A percentile compares a stretch with the other conserved stretches of the same genome.
These are phyloP conservation scores for Pygoscelis adeliae DNA, from an alignment of 2,113 vertebrate genomes.

Conservation along the genomic window DNA sequence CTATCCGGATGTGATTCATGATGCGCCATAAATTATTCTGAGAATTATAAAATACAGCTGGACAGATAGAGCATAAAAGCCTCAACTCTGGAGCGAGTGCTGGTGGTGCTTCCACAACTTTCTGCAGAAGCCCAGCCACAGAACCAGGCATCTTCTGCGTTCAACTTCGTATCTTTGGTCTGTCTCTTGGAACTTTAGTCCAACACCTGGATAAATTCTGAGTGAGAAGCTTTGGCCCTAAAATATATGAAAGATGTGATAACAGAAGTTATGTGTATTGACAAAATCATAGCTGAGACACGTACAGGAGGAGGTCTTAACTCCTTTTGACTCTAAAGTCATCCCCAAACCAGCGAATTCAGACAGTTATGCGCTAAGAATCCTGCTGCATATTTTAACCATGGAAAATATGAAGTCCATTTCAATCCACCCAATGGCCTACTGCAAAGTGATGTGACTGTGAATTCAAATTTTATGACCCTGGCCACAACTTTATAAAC, in stretches of 20 bases:
- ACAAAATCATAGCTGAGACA: background rate
- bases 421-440: background rate
- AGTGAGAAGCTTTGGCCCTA: background rate
- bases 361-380: background rate
- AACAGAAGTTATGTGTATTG: background rate
- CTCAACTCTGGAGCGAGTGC: background rate
- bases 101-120: background rate
- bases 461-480: background rate
- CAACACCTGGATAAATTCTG: background rate
- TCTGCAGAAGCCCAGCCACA: background rate
- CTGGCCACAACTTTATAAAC: background rate
- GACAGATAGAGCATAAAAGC: background rate
- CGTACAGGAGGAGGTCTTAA: background rate
- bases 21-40: background rate
- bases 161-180: background rate
- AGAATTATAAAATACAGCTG: background rate
- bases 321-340: background rate
- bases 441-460: background rate
- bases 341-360: background rate
- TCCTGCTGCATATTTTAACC: background rate
- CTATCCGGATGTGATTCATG: background rate
- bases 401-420: background rate
- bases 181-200: background rate
- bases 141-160: background rate
- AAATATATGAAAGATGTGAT: background rate